These are phyloP conservation scores for Philereme vetulata DNA, from an alignment of 2,888 invertebrate genomes.

Conservation along the genomic window DNA sequence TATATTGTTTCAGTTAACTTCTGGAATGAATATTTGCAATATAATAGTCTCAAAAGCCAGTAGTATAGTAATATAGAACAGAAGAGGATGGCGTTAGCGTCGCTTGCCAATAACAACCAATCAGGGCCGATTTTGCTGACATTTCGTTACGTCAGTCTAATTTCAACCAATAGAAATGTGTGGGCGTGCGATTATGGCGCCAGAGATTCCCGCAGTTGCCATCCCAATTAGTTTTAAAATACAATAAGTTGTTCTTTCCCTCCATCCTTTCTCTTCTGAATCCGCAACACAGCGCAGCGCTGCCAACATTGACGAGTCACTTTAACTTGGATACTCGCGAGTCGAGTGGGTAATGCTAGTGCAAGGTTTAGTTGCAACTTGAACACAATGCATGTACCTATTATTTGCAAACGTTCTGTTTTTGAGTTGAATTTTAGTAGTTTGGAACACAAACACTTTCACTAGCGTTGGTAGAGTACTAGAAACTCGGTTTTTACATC, in stretches of 20 bases:
- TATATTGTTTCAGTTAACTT: constrained; percentile 36
- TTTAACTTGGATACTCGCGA: constrained; percentile 28
- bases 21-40: constrained; percentile 35
- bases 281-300: constrained; percentile 70
- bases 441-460: constrained; percentile 23
- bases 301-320: constrained; percentile 43
- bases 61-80: constrained; percentile 23
- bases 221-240: constrained; percentile 26
- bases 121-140: constrained; percentile 18
- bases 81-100: constrained; percentile 30
- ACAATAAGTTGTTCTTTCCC: constrained; percentile 59
- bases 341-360: constrained; percentile 42
- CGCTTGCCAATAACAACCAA: constrained; percentile 32
- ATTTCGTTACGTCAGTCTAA: constrained; percentile 12
- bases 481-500: constrained; percentile 23
- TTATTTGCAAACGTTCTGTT: constrained; percentile 30
- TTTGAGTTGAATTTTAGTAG: constrained; percentile 30
- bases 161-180: constrained; percentile 25
- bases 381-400: constrained; percentile 34
- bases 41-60: constrained; percentile 33
- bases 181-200: constrained; percentile 28
- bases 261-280: constrained; percentile 48
- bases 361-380: constrained; percentile 27
- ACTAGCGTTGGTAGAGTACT: constrained; percentile 26
- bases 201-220: constrained; percentile 29